A percentile compares a stretch with the other conserved stretches of the same genome.
phyloP scores from a whole-genome alignment of 2,113 vertebrate genomes.

The Coryphaenoides rupestris region DNA sequence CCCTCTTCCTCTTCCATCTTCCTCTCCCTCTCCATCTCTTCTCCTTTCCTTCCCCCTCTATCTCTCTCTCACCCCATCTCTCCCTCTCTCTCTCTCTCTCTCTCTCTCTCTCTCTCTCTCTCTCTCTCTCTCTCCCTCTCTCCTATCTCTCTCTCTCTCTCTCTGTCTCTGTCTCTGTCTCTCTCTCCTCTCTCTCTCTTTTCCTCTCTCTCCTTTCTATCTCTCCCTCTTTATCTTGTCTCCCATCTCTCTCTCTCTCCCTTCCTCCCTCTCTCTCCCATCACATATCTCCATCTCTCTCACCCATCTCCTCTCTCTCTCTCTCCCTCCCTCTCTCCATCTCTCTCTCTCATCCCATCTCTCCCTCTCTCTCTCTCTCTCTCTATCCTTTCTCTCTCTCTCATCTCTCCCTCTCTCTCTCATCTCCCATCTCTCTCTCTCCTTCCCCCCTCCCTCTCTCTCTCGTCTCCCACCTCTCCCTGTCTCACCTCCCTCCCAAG shows the following conservation, averaged over 20 bases:
- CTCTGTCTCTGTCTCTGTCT: too few species aligned
- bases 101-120: too few species aligned
- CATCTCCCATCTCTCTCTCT: slow-evolving; percentile 9
- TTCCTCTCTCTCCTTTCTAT: too few species aligned
- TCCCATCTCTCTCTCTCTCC: slow-evolving; percentile 21
- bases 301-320: too few species aligned
- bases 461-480: slow-evolving; percentile 44
- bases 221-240: slow-evolving; percentile 52
- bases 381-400: slow-evolving; percentile 60
- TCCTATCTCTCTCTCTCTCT: too few species aligned
- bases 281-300: too few species aligned
- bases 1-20: slow-evolving; percentile 12
- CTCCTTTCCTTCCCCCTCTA: slow-evolving; percentile 16
- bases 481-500: slow-evolving; percentile 49
- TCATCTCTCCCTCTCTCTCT: slow-evolving; percentile 53
- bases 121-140: slow-evolving; percentile 49
- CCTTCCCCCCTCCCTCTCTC: slow-evolving; percentile 55
- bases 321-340: too few species aligned
- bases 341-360: not conserved
- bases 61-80: slow-evolving; percentile 54
- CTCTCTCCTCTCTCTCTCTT: slow-evolving; percentile 46
- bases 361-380: too few species aligned
- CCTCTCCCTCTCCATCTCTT: slow-evolving; percentile 48
- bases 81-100: too few species aligned
- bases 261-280: slow-evolving; percentile 40